Percentiles rank a stretch among this genome's conserved stretches.
phyloP scores from a whole-genome alignment of 2,888 invertebrate genomes.

The Polydrusus cervinus region DNA sequence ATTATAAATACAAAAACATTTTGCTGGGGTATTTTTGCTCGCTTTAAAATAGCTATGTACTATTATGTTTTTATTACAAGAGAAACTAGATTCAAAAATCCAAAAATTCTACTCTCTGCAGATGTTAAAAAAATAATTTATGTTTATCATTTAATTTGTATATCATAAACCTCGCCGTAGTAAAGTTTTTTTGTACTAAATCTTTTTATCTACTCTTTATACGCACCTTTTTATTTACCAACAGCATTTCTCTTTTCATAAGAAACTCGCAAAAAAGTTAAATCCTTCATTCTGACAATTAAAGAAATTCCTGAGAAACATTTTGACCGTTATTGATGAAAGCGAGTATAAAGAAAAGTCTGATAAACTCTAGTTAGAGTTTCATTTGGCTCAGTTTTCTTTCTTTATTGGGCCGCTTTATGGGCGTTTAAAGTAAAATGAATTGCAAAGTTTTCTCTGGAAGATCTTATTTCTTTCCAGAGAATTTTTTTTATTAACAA shows the following conservation, averaged over 20 bases:
- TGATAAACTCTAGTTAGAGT: slow-evolving; percentile 26
- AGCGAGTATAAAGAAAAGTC: slow-evolving; percentile 22
- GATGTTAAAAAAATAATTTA: no score
- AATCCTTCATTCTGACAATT: slow-evolving; percentile 29
- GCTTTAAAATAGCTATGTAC: neutral
- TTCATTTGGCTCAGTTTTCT: slow-evolving; percentile 16
- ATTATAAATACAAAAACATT: slow-evolving; percentile 15
- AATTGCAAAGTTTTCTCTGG: slow-evolving; percentile 10
- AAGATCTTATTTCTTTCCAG: slow-evolving; percentile 11
- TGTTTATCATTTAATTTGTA: no score
- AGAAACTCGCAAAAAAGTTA: slow-evolving; percentile 15
- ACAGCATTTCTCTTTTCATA: neutral
- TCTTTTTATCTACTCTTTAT: neutral
- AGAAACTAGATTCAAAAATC: no score
- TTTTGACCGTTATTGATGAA: slow-evolving; percentile 28
- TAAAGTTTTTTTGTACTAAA: neutral
- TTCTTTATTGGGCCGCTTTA: slow-evolving; percentile 19
- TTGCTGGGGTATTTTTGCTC: neutral
- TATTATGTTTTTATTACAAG: no score
- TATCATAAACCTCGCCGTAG: no score
- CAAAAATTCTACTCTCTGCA: no score
- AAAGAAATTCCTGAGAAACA: slow-evolving; percentile 14
- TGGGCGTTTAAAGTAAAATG: slow-evolving; percentile 24
- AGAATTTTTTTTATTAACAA: slow-evolving; percentile 7
- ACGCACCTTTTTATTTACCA: neutral